phyloP scores from a whole-genome alignment of 2,113 vertebrate species.

The Azemiops feae region DNA sequence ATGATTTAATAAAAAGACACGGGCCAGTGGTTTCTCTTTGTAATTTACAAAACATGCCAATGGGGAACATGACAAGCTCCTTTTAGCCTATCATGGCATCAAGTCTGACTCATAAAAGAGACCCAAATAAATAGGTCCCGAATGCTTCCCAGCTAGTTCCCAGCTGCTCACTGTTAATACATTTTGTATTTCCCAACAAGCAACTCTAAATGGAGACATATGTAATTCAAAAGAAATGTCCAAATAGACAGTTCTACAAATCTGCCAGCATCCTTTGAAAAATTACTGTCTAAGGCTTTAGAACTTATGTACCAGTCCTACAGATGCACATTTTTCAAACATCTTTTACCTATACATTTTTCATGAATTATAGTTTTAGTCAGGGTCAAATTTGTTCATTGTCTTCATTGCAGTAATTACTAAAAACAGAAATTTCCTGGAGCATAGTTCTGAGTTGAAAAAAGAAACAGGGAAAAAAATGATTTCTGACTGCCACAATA shows the following conservation, averaged over 20 bases:
- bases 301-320: slow-evolving; percentile 51
- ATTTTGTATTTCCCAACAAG: slow-evolving; percentile 52
- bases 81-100: slow-evolving; percentile 65
- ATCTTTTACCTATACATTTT: slow-evolving; percentile 49
- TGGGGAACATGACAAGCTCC: slow-evolving; percentile 68
- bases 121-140: slow-evolving; percentile 62
- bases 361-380: slow-evolving; percentile 50
- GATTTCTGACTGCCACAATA: slow-evolving; percentile 44
- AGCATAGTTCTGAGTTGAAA: slow-evolving; percentile 10
- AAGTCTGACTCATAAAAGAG: slow-evolving; percentile 60
- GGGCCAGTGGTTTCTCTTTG: slow-evolving; percentile 54
- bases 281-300: slow-evolving; percentile 49
- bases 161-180: slow-evolving; percentile 73
- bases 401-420: slow-evolving; percentile 54
- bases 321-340: slow-evolving; percentile 49
- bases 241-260: slow-evolving; percentile 40
- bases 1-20: slow-evolving; percentile 64
- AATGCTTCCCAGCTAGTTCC: slow-evolving; percentile 70
- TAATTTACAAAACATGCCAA: slow-evolving; percentile 68
- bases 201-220: slow-evolving; percentile 57
- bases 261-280: slow-evolving; percentile 32
- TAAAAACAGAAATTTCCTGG: slow-evolving; percentile 58
- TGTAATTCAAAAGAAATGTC: slow-evolving; percentile 48
- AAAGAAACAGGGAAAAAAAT: neutral
- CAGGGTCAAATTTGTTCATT: slow-evolving; percentile 44